These are phyloP conservation scores for Morpho deidamia DNA, from an alignment of 2,888 invertebrate species.

Conservation along the genomic window DNA sequence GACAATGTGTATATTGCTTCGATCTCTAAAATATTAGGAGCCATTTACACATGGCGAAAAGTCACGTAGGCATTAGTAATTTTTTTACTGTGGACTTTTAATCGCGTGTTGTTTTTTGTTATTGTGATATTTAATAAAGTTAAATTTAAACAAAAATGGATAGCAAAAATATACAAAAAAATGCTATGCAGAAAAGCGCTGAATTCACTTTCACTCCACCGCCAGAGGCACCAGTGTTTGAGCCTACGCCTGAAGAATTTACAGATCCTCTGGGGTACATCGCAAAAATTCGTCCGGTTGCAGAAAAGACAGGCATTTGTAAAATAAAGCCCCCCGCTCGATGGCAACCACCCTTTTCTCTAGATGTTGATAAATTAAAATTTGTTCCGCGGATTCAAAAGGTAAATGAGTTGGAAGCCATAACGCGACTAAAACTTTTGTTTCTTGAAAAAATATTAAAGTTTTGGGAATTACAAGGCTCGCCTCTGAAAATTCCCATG, in stretches of 20 bases:
- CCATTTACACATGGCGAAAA: constrained; percentile 74
- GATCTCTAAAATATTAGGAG: constrained; percentile 43
- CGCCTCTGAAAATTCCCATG: constrained; percentile 81
- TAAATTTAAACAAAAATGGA: constrained; percentile 46
- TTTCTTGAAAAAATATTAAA: constrained; percentile 85
- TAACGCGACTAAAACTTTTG: constrained; percentile 84
- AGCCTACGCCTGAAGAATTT: constrained; percentile 85
- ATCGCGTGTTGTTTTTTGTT: constrained; percentile 9
- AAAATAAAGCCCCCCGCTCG: constrained; percentile 86
- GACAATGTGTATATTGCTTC: constrained; percentile 16
- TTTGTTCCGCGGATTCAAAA: constrained; percentile 75
- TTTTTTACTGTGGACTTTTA: constrained; percentile 15
- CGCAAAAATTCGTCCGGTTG: constrained; percentile 84
- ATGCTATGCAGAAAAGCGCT: constrained; percentile 72
- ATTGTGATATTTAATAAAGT: constrained; percentile 14
- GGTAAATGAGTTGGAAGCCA: constrained; percentile 80
- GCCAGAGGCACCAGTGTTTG: constrained; percentile 84
- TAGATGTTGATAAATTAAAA: constrained; percentile 82
- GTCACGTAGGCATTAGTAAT: constrained; percentile 66
- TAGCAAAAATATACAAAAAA: constrained; percentile 71
- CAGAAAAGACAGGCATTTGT: constrained; percentile 85
- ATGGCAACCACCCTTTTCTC: constrained; percentile 89
- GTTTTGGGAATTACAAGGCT: constrained; percentile 86
- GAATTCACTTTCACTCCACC: constrained; percentile 73
- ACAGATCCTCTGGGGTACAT: constrained; percentile 85